Evolutionary conservation across 2,797 vertebrate species (phyloP).

Genomic region (Siniperca undulata): DNA sequence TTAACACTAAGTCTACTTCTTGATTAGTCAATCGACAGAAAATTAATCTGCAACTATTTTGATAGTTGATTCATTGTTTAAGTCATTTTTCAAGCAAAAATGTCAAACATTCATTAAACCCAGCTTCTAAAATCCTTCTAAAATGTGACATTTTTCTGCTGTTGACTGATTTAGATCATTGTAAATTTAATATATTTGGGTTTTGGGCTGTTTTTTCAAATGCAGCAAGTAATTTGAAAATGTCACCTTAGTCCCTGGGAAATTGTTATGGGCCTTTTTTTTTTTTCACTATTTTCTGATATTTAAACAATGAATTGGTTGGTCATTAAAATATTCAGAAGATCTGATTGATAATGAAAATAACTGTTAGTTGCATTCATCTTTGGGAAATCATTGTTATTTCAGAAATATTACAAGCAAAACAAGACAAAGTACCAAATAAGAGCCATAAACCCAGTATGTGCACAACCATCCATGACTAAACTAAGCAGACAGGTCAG

Average conservation of each 20-base stretch:
- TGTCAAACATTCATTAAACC: neutral
- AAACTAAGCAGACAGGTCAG: slow-evolving; percentile 54
- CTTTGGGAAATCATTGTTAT: neutral
- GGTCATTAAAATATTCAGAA: neutral
- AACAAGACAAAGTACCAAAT: slow-evolving; percentile 20
- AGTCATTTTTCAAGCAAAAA: neutral
- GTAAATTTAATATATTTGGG: neutral
- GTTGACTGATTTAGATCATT: slow-evolving; percentile 10
- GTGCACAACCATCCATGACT: slow-evolving; percentile 47
- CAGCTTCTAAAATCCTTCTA: neutral
- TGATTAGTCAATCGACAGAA: neutral
- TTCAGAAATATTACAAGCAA: neutral
- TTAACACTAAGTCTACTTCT: slow-evolving; percentile 1
- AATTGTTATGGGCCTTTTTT: neutral
- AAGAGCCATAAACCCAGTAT: neutral
- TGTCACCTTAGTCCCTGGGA: neutral
- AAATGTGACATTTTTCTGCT: slow-evolving; percentile 7
- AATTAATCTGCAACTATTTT: neutral
- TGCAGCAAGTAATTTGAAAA: slow-evolving; percentile 31
- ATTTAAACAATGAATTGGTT: slow-evolving; percentile 19
- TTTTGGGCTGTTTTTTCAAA: slow-evolving; percentile 4
- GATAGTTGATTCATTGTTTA: neutral
- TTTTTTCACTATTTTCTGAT: slow-evolving; percentile 13
- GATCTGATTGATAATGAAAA: neutral
- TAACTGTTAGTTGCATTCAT: neutral